Base-by-base conservation (phyloP, 1,140 invertebrate species). In the Orius insidiosus region DNA sequence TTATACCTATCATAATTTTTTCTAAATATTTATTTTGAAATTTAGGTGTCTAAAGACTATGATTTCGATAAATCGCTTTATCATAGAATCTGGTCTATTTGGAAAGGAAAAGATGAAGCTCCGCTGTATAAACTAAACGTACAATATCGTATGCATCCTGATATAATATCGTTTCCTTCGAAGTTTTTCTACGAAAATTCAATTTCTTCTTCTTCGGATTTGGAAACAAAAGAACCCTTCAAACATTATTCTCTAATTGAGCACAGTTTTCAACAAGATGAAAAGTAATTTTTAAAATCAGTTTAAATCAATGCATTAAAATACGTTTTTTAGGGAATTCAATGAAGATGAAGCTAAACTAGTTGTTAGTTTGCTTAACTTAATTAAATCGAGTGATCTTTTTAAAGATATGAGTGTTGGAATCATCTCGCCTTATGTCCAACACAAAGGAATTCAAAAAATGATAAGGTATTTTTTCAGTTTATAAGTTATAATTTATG, bases 141-240 rank as follows among this genome's bases (percentile, higher is more conserved):
- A 11, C 89, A 94, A 58, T 92, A 89, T 61, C 68, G 89, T 49
- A 94, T 94, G 89, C 80, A 86, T 53, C 69, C 70, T 31, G 76
- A 75, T 46, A 85, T 87, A 46, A 74, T 71, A 7, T 58, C 62
- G 31, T 88, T 78, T 68, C 84, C 85, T 1, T 83, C 80, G 56
- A 59, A 66, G 7, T 71, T 77, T 11, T 89, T 93, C 61, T 96
- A 95, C 61, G 62, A 65, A 3, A 66, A 67, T 7, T 24, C 24
- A 3, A 24, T 24, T 24, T 4, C 7, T 4, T 4, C 24, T 24
- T 3, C 24, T 4, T 7, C 7, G 24, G 24, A 7, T 3, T 4
- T 24, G 3, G 7, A 24, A 7, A 3, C 24, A 3, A 24, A 7
- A 4, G 24, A 24, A 24, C 3, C 3, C 24, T 24, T 24, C 24